Conservation (phyloP, 1,140 invertebrate species). For the Agrilus planipennis region DNA sequence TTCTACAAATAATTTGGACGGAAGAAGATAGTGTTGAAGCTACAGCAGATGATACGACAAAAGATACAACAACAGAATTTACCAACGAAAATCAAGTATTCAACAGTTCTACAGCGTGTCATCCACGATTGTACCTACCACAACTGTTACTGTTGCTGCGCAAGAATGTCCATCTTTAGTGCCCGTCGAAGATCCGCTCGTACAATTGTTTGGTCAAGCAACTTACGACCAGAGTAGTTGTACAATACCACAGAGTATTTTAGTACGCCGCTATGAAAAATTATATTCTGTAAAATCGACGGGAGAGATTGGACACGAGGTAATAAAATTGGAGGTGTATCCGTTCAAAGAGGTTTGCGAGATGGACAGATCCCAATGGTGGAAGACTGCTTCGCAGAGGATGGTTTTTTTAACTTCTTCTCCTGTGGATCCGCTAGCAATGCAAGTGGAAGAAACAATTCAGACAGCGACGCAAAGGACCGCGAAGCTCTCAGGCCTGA, state of each 20-base stretch:
- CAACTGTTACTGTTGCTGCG: conserved; percentile 4
- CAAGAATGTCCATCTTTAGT: too few relatives aligned
- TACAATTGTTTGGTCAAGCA: conserved; percentile 1
- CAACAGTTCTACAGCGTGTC: conserved; percentile 9
- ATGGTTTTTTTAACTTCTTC: conserved; percentile 8
- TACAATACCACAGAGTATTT: conserved; percentile 10
- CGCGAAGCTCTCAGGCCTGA: background rate
- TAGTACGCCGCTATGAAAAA: conserved; percentile 3
- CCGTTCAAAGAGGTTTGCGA: conserved; percentile 6
- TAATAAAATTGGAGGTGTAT: conserved; percentile 9
- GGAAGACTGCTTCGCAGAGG: conserved; percentile 5
- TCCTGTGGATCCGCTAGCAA: conserved; percentile 8
- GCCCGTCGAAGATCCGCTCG: background rate
- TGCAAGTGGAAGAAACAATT: conserved; percentile 1
- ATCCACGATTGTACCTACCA: conserved; percentile 8
- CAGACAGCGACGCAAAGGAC: background rate
- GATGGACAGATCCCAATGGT: conserved; percentile 7
- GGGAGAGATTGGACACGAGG: conserved; percentile 8
- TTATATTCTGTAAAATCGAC: conserved; percentile 11
- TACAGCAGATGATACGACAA: too few relatives aligned
- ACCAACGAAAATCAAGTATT: too few relatives aligned
- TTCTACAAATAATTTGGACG: too few relatives aligned
- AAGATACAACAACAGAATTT: too few relatives aligned
- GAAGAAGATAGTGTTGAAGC: too few relatives aligned
- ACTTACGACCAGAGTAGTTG: conserved; percentile 1